phyloP scores from a whole-genome alignment of 92 coral and sea anemone species.

The Zoanthus sansibaricus region DNA sequence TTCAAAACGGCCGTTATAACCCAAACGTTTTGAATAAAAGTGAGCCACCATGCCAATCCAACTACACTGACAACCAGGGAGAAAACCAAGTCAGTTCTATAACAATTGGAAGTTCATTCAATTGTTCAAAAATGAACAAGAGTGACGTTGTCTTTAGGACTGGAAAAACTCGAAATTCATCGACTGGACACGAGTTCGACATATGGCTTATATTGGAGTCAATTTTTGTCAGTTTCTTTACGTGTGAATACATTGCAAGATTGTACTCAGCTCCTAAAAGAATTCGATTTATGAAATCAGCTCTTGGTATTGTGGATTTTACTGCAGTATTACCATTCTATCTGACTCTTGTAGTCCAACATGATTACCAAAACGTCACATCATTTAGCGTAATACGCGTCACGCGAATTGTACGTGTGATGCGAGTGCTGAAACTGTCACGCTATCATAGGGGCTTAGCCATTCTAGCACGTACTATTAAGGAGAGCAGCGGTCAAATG shows the following conservation, averaged over 20 bases:
- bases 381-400: conserved; percentile 86
- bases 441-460: conserved; percentile 85
- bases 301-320: conserved; percentile 81
- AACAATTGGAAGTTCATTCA: background rate
- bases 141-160: background rate
- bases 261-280: conserved; percentile 75
- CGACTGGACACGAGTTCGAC: background rate
- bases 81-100: background rate
- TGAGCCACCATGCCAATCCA: background rate
- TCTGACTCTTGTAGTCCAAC: conserved; percentile 62
- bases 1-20: background rate
- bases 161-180: background rate
- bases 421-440: conserved; percentile 86
- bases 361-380: conserved; percentile 55
- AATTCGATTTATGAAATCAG: conserved; percentile 66
- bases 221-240: conserved; percentile 73
- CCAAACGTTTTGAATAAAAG: background rate
- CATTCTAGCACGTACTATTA: conserved; percentile 82
- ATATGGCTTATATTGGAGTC: conserved; percentile 84
- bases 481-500: conserved; percentile 74
- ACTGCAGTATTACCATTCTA: conserved; percentile 86
- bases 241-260: conserved; percentile 77
- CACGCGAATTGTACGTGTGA: conserved; percentile 83
- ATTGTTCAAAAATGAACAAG: conserved; percentile 10
- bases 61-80: background rate